Conservation (phyloP, 1,140 invertebrate species). For the Pinna nobilis region DNA sequence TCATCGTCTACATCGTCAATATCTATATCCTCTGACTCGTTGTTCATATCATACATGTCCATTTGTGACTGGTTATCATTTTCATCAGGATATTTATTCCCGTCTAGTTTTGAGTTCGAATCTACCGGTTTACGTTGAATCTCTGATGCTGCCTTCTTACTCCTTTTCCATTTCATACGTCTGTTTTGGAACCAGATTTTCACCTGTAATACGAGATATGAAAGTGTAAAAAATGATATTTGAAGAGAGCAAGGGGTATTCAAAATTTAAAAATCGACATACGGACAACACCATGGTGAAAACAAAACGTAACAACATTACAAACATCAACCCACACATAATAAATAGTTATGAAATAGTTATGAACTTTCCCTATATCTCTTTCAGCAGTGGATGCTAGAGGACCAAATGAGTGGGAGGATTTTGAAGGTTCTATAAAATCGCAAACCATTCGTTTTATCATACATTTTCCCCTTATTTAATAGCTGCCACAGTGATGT, state of each 20-base stretch:
- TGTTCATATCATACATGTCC: constrained; percentile 44
- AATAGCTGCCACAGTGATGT: too few species aligned
- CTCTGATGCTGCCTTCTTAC: constrained; percentile 64
- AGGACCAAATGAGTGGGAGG: too few species aligned
- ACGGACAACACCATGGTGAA: too few species aligned
- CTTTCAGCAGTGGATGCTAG: not conserved
- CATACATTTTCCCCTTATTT: too few species aligned
- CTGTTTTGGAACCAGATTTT: constrained; percentile 84
- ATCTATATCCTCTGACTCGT: constrained; percentile 56
- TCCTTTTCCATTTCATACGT: constrained; percentile 96
- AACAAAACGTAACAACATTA: too few species aligned
- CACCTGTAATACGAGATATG: constrained; percentile 77
- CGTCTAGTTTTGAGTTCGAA: not conserved
- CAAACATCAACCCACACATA: not conserved
- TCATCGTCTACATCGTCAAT: constrained; percentile 56
- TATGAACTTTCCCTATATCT: not conserved
- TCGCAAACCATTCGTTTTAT: too few species aligned
- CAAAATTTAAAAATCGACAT: too few species aligned
- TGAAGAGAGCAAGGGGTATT: too few species aligned
- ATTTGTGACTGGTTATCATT: constrained; percentile 16
- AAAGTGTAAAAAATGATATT: not conserved
- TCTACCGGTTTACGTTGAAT: not conserved
- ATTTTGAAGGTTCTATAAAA: too few species aligned
- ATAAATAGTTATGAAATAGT: not conserved
- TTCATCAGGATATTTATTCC: constrained; percentile 20